These are phyloP conservation scores for Drosophila pegasa DNA, from an alignment of 2,888 invertebrate species.

Conservation along the genomic window DNA sequence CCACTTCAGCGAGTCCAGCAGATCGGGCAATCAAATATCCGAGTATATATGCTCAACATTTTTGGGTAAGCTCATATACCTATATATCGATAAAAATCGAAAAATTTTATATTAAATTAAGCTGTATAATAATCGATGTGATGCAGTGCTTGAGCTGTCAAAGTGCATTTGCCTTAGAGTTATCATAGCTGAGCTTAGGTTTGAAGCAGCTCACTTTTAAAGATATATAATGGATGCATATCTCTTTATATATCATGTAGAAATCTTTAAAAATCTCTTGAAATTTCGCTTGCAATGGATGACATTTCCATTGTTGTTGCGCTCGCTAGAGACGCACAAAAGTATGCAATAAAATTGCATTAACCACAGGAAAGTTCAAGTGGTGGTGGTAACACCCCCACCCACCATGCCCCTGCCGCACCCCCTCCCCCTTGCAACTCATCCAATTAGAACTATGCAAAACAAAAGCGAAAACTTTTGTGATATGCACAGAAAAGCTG, in stretches of 20 bases:
- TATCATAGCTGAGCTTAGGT: too few relatives aligned
- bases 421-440: background rate
- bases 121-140: too few relatives aligned
- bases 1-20: slow-evolving; percentile 99
- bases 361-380: slow-evolving; percentile 56
- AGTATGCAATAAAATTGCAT: slow-evolving; percentile 76
- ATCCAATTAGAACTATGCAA: slow-evolving; percentile 30
- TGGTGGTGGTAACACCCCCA: slow-evolving; percentile 9
- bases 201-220: too few relatives aligned
- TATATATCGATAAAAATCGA: too few relatives aligned
- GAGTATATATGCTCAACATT: slow-evolving; percentile 99
- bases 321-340: slow-evolving; percentile 28
- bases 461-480: slow-evolving; percentile 34
- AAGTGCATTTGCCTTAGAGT: too few relatives aligned
- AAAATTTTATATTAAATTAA: too few relatives aligned
- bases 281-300: slow-evolving; percentile 9
- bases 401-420: background rate
- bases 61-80: slow-evolving; percentile 96
- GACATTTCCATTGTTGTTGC: slow-evolving; percentile 27
- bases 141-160: too few relatives aligned
- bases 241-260: background rate
- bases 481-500: slow-evolving; percentile 18
- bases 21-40: slow-evolving; percentile 99
- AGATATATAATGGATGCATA: too few relatives aligned
- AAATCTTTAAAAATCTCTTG: background rate